Evolutionary conservation across 2,113 vertebrate genomes (phyloP).

Genomic region (Mastomys coucha): DNA sequence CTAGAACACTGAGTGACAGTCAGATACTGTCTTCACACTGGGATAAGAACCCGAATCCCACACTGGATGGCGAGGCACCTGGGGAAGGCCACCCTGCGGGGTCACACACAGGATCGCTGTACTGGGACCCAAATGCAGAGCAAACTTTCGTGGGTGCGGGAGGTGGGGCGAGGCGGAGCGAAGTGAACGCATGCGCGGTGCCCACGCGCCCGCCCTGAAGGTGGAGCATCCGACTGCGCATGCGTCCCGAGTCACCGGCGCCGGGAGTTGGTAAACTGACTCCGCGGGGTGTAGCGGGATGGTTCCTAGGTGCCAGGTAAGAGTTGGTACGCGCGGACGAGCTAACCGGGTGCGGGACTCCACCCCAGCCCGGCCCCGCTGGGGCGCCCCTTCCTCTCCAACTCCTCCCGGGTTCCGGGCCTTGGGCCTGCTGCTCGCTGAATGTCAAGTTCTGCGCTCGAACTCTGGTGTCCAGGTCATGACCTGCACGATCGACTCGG

Average conservation of each 20-base stretch:
- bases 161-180: too few relatives aligned
- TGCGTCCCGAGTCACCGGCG: rapidly evolving
- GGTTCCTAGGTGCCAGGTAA: constrained; percentile 69
- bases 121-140: rapidly evolving
- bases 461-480: too few relatives aligned
- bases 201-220: rapidly evolving
- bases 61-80: neutral
- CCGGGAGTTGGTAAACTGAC: rapidly evolving
- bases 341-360: too few relatives aligned
- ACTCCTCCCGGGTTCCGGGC: rapidly evolving
- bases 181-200: neutral
- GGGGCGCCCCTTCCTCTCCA: too few relatives aligned
- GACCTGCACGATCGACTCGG: neutral
- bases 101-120: too few relatives aligned
- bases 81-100: neutral
- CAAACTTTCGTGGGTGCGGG: rapidly evolving
- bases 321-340: neutral
- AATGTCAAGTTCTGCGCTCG: rapidly evolving
- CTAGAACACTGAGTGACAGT: neutral
- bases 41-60: neutral
- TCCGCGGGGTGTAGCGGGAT: neutral
- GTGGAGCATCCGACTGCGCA: neutral
- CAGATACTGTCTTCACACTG: too few relatives aligned
- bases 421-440: too few relatives aligned
- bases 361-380: rapidly evolving